These are phyloP conservation scores for Drosophila orosa DNA, from an alignment of 1,140 invertebrate species.

Conservation along the genomic window DNA sequence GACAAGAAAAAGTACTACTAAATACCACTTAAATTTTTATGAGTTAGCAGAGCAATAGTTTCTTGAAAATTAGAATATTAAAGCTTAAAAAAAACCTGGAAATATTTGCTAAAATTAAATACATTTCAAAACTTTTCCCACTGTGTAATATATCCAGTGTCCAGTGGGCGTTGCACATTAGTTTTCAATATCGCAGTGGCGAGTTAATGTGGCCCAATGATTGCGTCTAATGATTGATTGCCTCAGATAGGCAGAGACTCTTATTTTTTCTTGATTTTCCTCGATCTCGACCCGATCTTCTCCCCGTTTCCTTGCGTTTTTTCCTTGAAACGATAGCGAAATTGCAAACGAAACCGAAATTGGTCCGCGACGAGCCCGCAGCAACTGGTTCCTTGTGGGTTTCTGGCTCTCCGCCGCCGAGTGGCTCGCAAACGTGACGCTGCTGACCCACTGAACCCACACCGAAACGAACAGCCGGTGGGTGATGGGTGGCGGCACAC, in stretches of 20 bases:
- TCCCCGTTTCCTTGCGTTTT: not conserved
- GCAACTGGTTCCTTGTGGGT: constrained; percentile 48
- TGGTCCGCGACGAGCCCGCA: constrained; percentile 48
- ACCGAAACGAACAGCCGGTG: constrained; percentile 55
- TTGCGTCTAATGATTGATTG: constrained; percentile 82
- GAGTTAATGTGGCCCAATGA: constrained; percentile 79
- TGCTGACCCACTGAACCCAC: constrained; percentile 79
- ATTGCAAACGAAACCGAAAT: constrained; percentile 79
- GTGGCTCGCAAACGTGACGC: constrained; percentile 65
- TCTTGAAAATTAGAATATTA: not conserved
- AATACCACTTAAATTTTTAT: not conserved
- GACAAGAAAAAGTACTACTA: too few species aligned
- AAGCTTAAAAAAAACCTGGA: too few species aligned
- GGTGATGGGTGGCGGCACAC: constrained; percentile 47
- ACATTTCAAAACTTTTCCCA: not conserved
- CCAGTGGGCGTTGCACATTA: constrained; percentile 79
- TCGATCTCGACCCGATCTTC: not conserved
- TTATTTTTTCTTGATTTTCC: constrained; percentile 19
- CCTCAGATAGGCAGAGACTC: constrained; percentile 64
- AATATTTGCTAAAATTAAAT: not conserved
- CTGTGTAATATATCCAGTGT: constrained; percentile 27
- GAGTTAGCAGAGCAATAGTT: not conserved
- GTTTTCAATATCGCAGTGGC: constrained; percentile 75
- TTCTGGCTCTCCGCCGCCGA: constrained; percentile 16
- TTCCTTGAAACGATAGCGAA: constrained; percentile 60